Conservation (phyloP, 2,888 invertebrate genomes). For the Tetragonisca angustula region DNA sequence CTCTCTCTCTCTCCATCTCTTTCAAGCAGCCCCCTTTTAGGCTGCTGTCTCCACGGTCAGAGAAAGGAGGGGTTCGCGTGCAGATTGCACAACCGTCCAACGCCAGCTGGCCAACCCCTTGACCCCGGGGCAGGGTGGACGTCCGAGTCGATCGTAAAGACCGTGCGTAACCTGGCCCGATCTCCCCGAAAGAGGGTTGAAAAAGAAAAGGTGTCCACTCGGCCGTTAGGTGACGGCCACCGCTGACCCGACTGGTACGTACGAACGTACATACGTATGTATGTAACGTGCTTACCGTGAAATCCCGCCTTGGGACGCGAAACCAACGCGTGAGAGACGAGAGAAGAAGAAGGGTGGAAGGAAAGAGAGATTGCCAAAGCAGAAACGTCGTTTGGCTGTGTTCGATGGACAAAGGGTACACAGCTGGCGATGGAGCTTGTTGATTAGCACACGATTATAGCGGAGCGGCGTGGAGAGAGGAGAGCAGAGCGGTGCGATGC, state of each 20-base stretch:
- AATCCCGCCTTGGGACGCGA: constrained; percentile 41
- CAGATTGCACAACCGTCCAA: constrained; percentile 83
- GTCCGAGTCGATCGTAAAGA: constrained; percentile 64
- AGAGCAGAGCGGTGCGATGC: no score
- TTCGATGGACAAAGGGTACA: neutral
- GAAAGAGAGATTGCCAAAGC: constrained; percentile 3
- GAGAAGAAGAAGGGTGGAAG: constrained; percentile 14
- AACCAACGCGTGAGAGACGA: constrained; percentile 11
- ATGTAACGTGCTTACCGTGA: constrained; percentile 29
- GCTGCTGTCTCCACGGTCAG: constrained; percentile 27
- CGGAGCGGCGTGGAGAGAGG: no score
- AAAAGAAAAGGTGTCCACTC: constrained; percentile 70
- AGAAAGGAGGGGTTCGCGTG: constrained; percentile 67
- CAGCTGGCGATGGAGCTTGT: neutral
- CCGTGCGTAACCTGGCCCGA: constrained; percentile 63
- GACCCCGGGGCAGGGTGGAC: constrained; percentile 77
- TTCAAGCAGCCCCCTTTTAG: constrained; percentile 21
- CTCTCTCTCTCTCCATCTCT: constrained; percentile 45
- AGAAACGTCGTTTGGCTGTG: neutral
- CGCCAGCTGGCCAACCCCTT: constrained; percentile 84
- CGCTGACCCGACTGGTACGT: constrained; percentile 57
- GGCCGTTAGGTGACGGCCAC: constrained; percentile 66
- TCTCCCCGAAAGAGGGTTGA: constrained; percentile 64
- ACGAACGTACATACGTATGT: neutral
- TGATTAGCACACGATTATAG: neutral